Evolutionary conservation across 2,113 vertebrate genomes (phyloP).

Genomic region (Noturus placidus): DNA sequence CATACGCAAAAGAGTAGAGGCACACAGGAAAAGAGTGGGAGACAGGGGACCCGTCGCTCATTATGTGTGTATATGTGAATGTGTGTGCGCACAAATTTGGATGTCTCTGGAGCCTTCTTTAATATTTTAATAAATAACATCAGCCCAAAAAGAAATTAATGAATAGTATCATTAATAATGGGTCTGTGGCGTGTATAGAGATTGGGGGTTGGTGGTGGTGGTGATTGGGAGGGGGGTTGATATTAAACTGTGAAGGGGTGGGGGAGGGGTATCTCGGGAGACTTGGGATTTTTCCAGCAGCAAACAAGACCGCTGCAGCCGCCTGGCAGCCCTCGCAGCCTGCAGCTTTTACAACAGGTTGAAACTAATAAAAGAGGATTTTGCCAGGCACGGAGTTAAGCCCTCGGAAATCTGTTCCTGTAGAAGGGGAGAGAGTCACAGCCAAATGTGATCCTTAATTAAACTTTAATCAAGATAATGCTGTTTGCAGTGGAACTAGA

Average conservation of each 20-base stretch:
- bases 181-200: conserved; percentile 96
- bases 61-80: conserved; percentile 52
- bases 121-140: conserved; percentile 99
- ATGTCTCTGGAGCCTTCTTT: conserved; percentile 96
- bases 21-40: background rate
- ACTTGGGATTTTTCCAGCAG: conserved; percentile 96
- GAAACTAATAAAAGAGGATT: conserved; percentile 99
- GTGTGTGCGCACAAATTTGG: conserved; percentile 55
- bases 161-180: conserved; percentile 99
- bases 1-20: conserved; percentile 7
- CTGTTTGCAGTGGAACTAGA: conserved; percentile 82
- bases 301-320: conserved; percentile 98
- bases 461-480: conserved; percentile 99
- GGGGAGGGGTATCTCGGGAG: conserved; percentile 86
- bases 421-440: conserved; percentile 99
- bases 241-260: conserved; percentile 20
- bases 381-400: conserved; percentile 99
- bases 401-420: conserved; percentile 99
- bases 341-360: conserved; percentile 99
- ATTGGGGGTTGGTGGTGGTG: conserved; percentile 31
- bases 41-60: conserved; percentile 88
- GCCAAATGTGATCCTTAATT: conserved; percentile 99
- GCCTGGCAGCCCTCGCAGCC: conserved; percentile 91
- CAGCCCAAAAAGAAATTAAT: conserved; percentile 99
- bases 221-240: conserved; percentile 74